phyloP scores from a whole-genome alignment of 1,140 invertebrate genomes.

The Gryon sp. region DNA sequence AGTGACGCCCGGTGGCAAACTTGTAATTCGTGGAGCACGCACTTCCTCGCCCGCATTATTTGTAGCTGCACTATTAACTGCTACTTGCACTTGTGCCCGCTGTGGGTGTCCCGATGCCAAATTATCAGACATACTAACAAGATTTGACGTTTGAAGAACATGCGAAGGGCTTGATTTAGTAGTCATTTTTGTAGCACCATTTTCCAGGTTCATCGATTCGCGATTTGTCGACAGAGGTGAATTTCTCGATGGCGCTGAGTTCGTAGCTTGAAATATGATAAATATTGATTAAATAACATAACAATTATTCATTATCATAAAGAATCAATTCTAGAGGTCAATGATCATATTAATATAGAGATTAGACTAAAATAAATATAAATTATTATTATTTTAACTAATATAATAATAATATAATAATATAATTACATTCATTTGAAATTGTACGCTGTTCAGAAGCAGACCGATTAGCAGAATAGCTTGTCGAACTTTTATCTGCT shows the following conservation, averaged over 20 bases:
- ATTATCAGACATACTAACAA: conserved; percentile 49
- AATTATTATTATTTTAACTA: no score
- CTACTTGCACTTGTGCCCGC: conserved; percentile 72
- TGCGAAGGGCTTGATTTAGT: conserved; percentile 69
- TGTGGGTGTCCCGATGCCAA: conserved; percentile 37
- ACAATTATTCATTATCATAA: no score
- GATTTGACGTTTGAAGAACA: conserved; percentile 45
- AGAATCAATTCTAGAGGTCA: no score
- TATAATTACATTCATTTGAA: no score
- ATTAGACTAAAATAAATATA: no score
- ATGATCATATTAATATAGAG: no score
- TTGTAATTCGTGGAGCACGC: conserved; percentile 72
- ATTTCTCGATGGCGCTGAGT: conserved; percentile 43
- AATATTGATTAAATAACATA: no score
- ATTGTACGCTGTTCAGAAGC: no score
- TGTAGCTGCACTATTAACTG: conserved; percentile 68
- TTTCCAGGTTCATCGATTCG: no score
- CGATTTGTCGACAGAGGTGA: conserved; percentile 61
- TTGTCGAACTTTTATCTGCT: conserved; percentile 63
- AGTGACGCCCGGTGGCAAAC: conserved; percentile 76
- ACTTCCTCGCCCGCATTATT: conserved; percentile 59
- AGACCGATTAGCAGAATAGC: conserved; percentile 69
- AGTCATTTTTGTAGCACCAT: conserved; percentile 48
- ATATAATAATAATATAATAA: no score
- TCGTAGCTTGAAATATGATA: no score